Conservation (phyloP, 1,140 invertebrate genomes). For the Chymomyza costata region DNA sequence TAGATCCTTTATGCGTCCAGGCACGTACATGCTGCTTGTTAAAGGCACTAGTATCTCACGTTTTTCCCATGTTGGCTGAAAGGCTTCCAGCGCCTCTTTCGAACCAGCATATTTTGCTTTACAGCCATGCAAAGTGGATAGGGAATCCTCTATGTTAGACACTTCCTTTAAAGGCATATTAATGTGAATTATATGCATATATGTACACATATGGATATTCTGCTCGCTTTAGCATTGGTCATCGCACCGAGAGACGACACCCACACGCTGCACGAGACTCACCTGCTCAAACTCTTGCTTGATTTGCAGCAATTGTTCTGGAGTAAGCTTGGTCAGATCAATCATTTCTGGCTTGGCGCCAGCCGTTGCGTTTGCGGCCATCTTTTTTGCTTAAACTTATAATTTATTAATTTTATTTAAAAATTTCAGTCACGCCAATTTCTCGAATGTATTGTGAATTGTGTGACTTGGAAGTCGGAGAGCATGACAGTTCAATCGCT, state of each 20-base stretch:
- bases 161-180: slow-evolving; percentile 82
- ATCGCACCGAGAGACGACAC: slow-evolving; percentile 15
- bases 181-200: slow-evolving; percentile 6
- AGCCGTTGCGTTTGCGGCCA: slow-evolving; percentile 51
- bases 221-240: slow-evolving; percentile 1
- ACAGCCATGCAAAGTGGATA: slow-evolving; percentile 91
- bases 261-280: slow-evolving; percentile 55
- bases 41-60: slow-evolving; percentile 92
- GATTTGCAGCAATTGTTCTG: slow-evolving; percentile 87
- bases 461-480: too few relatives aligned
- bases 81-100: slow-evolving; percentile 87
- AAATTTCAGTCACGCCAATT: slow-evolving; percentile 34
- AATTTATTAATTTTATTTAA: slow-evolving; percentile 46
- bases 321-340: slow-evolving; percentile 85
- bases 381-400: slow-evolving; percentile 44
- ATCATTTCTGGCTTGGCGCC: slow-evolving; percentile 80
- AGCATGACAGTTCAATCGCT: neutral
- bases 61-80: slow-evolving; percentile 83
- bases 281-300: slow-evolving; percentile 92
- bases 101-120: slow-evolving; percentile 93
- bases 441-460: neutral
- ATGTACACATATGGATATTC: slow-evolving; percentile 6
- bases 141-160: slow-evolving; percentile 88
- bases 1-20: slow-evolving; percentile 87
- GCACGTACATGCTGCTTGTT: slow-evolving; percentile 96